phyloP scores from a whole-genome alignment of 2,888 invertebrate species.

The Himalopsyche anomala region DNA sequence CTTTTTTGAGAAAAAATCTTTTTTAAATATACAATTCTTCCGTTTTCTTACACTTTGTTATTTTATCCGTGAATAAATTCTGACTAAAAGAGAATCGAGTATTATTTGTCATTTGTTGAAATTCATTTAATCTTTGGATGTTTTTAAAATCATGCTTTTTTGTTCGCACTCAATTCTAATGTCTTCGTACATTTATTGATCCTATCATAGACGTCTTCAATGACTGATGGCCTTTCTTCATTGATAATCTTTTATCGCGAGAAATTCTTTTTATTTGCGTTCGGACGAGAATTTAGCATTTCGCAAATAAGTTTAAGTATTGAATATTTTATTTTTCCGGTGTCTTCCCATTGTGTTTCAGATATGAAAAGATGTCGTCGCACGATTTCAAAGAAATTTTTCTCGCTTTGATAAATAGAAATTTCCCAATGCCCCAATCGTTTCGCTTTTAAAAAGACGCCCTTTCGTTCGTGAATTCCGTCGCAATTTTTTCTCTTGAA shows the following conservation, averaged over 20 bases:
- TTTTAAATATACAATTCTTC: too few species aligned
- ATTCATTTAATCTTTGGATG: not conserved
- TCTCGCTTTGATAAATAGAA: conserved; percentile 37
- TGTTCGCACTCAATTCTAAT: not conserved
- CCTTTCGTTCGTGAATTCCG: conserved; percentile 18
- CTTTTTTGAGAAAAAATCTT: too few species aligned
- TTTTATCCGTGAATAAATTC: too few species aligned
- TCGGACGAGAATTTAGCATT: conserved; percentile 13
- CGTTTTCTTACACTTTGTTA: too few species aligned
- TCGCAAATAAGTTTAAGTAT: conserved; percentile 8
- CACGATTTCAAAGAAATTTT: conserved; percentile 35
- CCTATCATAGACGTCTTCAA: not conserved
- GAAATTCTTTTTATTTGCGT: not conserved
- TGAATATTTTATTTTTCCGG: conserved; percentile 43
- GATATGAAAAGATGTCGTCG: conserved; percentile 37
- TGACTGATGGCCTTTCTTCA: not conserved
- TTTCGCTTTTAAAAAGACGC: conserved; percentile 17
- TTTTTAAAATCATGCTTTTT: not conserved
- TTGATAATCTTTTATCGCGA: conserved; percentile 18
- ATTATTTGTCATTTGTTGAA: too few species aligned
- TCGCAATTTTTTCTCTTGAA: not conserved
- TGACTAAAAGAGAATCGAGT: too few species aligned
- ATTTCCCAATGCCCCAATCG: conserved; percentile 16
- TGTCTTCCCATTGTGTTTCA: conserved; percentile 24
- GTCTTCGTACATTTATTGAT: not conserved